Evolutionary conservation across 1,140 invertebrate genomes (phyloP).

Genomic region (Xylocopa sonorina): DNA sequence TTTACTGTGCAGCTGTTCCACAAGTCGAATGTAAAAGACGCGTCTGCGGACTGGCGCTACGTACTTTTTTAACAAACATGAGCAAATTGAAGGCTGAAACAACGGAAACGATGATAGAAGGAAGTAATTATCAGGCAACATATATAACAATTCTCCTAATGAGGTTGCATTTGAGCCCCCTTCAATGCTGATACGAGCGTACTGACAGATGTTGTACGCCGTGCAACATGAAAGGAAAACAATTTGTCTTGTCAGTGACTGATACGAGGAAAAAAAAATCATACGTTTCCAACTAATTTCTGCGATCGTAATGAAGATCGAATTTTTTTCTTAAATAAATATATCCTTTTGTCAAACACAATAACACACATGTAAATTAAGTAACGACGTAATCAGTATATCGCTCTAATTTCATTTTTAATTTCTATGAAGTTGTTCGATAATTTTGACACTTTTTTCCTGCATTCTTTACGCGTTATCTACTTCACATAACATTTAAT

Average conservation of each 20-base stretch:
- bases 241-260: not conserved
- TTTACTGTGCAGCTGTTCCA: not conserved
- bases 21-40: not conserved
- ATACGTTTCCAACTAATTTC: too few relatives aligned
- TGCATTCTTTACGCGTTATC: too few relatives aligned
- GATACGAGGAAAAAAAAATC: not conserved
- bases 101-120: not conserved
- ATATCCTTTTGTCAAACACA: too few relatives aligned
- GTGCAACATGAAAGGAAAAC: not conserved
- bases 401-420: too few relatives aligned
- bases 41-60: not conserved
- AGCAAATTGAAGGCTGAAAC: not conserved
- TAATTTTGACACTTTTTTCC: too few relatives aligned
- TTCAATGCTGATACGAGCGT: not conserved
- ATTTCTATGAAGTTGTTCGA: too few relatives aligned
- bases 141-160: constrained; percentile 5
- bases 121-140: constrained; percentile 7
- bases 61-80: not conserved
- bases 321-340: too few relatives aligned
- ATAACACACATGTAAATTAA: too few relatives aligned
- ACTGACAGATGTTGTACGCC: not conserved
- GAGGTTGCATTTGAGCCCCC: not conserved
- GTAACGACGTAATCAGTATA: too few relatives aligned
- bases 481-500: too few relatives aligned
- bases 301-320: too few relatives aligned